A percentile compares a stretch with the other conserved stretches of the same genome.
Conservation (phyloP, 2,888 invertebrate genomes). For the Drosophila melanosoma region DNA sequence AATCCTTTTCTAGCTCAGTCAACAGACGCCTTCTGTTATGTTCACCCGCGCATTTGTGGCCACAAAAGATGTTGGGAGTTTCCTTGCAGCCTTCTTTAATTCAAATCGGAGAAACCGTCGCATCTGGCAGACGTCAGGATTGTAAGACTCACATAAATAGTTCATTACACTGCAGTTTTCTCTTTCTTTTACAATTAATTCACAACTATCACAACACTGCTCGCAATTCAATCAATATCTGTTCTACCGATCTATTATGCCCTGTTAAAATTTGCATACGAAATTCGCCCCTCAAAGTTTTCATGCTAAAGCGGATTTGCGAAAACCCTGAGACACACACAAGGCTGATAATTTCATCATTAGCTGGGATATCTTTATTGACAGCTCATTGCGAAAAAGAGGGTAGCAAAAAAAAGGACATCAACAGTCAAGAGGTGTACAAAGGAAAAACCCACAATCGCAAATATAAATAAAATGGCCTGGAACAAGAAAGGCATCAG, state of each 20-base stretch:
- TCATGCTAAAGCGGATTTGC: slow-evolving; percentile 48
- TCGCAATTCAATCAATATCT: slow-evolving; percentile 9
- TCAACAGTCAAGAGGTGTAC: slow-evolving; percentile 64
- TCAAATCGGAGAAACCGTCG: slow-evolving; percentile 33
- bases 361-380: slow-evolving; percentile 61
- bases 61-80: slow-evolving; percentile 54
- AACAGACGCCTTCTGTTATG: slow-evolving; percentile 38
- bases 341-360: slow-evolving; percentile 74
- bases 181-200: slow-evolving; percentile 46
- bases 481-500: slow-evolving; percentile 12
- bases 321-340: slow-evolving; percentile 12
- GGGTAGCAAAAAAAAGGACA: slow-evolving; percentile 34
- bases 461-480: slow-evolving; percentile 63
- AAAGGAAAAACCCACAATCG: slow-evolving; percentile 64
- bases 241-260: not conserved
- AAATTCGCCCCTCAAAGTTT: slow-evolving; percentile 26
- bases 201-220: slow-evolving; percentile 52
- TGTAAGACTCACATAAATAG: slow-evolving; percentile 7
- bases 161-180: slow-evolving; percentile 26
- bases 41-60: slow-evolving; percentile 66
- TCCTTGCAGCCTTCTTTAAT: slow-evolving; percentile 38
- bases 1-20: slow-evolving; percentile 48
- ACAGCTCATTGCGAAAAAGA: slow-evolving; percentile 40
- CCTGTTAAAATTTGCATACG: slow-evolving; percentile 42
- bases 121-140: slow-evolving; percentile 47